Evolutionary conservation across 2,797 vertebrate genomes (phyloP).

Genomic region (Menidia menidia): DNA sequence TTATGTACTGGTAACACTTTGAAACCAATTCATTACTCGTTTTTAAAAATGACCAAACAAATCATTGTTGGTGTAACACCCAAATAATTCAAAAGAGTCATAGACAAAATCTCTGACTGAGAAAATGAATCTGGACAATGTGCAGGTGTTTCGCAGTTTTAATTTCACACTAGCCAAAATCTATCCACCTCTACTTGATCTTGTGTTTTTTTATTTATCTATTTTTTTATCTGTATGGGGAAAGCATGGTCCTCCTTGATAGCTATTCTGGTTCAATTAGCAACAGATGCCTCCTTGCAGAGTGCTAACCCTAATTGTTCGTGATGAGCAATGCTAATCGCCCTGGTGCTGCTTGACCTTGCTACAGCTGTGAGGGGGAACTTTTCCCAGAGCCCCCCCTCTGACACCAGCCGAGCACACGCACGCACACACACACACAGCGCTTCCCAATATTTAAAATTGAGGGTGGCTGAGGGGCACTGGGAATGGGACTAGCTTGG

Average conservation of each 20-base stretch:
- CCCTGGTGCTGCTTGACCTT: conserved; percentile 74
- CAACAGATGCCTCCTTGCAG: conserved; percentile 79
- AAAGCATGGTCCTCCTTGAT: conserved; percentile 65
- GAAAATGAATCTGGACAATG: conserved; percentile 54
- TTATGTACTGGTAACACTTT: conserved; percentile 52
- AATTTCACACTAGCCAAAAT: conserved; percentile 85
- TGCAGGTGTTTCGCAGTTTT: conserved; percentile 81
- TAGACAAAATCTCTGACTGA: conserved; percentile 49
- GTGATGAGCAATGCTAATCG: conserved; percentile 85
- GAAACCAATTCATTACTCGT: conserved; percentile 56
- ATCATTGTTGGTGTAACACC: conserved; percentile 58
- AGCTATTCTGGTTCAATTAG: conserved; percentile 83
- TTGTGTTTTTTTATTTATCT: conserved; percentile 52
- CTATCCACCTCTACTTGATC: conserved; percentile 77
- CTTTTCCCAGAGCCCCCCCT: conserved; percentile 58
- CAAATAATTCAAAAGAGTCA: conserved; percentile 51
- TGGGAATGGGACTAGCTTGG: conserved; percentile 62
- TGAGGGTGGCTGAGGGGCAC: conserved; percentile 52
- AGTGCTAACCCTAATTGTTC: conserved; percentile 79
- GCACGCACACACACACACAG: conserved; percentile 28
- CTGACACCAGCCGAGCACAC: conserved; percentile 49
- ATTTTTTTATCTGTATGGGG: conserved; percentile 31
- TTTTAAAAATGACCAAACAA: conserved; percentile 62
- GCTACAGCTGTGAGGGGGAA: conserved; percentile 74
- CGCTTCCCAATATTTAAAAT: conserved; percentile 67